Percentiles rank a stretch among this genome's conserved stretches.
These are phyloP conservation scores for Martes flavigula DNA, from an alignment of 2,797 vertebrate genomes.

Conservation along the genomic window DNA sequence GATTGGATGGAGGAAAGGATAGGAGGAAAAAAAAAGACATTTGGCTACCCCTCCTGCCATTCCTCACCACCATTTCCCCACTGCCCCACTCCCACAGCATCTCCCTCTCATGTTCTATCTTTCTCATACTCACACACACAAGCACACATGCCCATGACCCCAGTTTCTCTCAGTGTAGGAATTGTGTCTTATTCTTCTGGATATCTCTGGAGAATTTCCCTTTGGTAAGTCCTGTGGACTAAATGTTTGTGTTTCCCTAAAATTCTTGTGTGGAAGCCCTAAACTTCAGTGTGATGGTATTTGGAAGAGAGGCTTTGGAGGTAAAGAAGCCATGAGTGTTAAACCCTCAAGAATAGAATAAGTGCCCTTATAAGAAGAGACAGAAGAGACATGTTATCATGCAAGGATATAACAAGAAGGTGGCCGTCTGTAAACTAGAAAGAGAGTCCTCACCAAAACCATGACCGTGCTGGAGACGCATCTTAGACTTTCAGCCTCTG, in stretches of 20 bases:
- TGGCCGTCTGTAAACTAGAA: background rate
- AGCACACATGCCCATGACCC: background rate
- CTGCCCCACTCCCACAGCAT: fast-evolving
- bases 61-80: background rate
- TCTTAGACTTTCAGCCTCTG: background rate
- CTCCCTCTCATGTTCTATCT: background rate
- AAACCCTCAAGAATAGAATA: background rate
- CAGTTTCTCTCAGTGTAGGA: background rate
- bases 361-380: background rate
- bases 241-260: background rate
- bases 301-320: background rate
- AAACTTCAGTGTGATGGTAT: background rate
- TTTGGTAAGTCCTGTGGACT: background rate
- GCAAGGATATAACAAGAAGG: background rate
- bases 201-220: background rate
- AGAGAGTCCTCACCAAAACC: background rate
- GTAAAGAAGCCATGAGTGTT: background rate
- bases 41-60: background rate
- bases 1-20: background rate
- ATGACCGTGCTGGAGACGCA: background rate
- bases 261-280: background rate
- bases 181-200: background rate
- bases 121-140: background rate
- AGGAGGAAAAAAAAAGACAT: background rate
- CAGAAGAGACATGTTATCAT: background rate